Evolutionary conservation across 30 jellyfish, hydroid and myxozoan species (phyloP).

Genomic region (Cassiopea xamachana): DNA sequence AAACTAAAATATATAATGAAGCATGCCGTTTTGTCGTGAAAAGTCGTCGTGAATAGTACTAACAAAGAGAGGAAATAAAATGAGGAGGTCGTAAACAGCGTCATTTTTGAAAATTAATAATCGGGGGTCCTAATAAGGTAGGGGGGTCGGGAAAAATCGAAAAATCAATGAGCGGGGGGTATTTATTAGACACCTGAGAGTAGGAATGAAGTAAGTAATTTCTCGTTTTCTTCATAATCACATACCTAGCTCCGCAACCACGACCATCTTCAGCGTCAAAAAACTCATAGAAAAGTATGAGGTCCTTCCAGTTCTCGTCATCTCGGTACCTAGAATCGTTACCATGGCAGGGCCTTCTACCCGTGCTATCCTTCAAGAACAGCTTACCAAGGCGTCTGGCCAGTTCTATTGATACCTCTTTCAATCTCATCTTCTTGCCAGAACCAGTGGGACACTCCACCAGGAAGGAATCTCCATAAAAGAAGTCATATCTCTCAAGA

Average conservation of each 20-base stretch:
- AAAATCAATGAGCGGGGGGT: no score
- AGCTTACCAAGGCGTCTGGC: slow-evolving; percentile 75
- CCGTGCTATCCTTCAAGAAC: slow-evolving; percentile 74
- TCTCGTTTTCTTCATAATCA: neutral
- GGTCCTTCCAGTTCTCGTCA: slow-evolving; percentile 86
- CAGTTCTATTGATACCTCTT: slow-evolving; percentile 82
- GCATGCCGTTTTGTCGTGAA: no score
- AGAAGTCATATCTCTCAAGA: slow-evolving; percentile 88
- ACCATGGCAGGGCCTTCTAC: slow-evolving; percentile 97
- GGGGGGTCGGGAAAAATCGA: no score
- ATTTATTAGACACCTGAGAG: no score
- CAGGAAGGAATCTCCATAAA: slow-evolving; percentile 82
- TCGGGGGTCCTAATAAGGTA: no score
- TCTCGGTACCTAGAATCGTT: slow-evolving; percentile 75
- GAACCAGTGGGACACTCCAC: slow-evolving; percentile 97
- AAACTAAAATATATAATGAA: no score
- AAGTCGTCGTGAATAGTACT: no score
- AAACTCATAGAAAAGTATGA: slow-evolving; percentile 84
- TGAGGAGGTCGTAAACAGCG: no score
- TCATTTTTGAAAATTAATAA: no score
- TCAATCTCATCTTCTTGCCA: slow-evolving; percentile 85
- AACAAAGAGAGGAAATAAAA: no score
- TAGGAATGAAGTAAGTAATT: no score
- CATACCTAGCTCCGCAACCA: slow-evolving; percentile 97
- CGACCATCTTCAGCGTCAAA: slow-evolving; percentile 94